Base-by-base conservation (phyloP, 2,888 invertebrate species). In the Elegia similella region DNA sequence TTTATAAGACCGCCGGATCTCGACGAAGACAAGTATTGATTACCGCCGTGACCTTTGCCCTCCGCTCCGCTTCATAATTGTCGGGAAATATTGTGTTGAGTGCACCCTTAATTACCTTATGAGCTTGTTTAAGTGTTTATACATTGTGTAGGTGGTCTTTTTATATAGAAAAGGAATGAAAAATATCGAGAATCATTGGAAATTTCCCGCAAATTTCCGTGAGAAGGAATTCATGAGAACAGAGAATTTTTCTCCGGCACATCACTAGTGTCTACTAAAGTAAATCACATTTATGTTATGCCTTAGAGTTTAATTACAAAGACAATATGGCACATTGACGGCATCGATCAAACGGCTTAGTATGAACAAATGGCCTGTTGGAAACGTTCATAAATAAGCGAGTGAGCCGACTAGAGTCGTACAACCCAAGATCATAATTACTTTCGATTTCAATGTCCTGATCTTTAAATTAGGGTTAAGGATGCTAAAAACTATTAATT, bases 381-480 rank as follows among this genome's bases (percentile, higher is more conserved):
- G 50, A 16, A 50, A 34, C 50, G 12, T 50, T 34, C 50, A 50
- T 38, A 34, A 50, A 34, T 50, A 50, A 50, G 34, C 48, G 48
- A 32, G 48, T 48, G 10, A 30, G 16, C 48, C 15, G 13, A 32
- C n/a, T 13, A 32, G 3, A 30, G 32, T 15, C 48, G 48, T 50
- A 34, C 48, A 32, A 16, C 6, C 16, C 7, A 3, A 34, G 50
- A 50, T 50, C 15, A 38, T 34, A 50, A 50, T 50, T 50, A 34
- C 50, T 50, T 16, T 15, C 12, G 12, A 17, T 16, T 50, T 34
- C 12, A 8, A 50, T 15, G 32, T 5, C 23, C 23, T 23, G 23
- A 5, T 3, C 23, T 23, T 23, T 23, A 23, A 23, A 23, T 23
- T 3, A 23, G 23, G 23, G 23, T 23, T 23, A 23, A 5, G 23